These are phyloP conservation scores for Tapera naevia DNA, from an alignment of 2,797 vertebrate species.

Conservation along the genomic window DNA sequence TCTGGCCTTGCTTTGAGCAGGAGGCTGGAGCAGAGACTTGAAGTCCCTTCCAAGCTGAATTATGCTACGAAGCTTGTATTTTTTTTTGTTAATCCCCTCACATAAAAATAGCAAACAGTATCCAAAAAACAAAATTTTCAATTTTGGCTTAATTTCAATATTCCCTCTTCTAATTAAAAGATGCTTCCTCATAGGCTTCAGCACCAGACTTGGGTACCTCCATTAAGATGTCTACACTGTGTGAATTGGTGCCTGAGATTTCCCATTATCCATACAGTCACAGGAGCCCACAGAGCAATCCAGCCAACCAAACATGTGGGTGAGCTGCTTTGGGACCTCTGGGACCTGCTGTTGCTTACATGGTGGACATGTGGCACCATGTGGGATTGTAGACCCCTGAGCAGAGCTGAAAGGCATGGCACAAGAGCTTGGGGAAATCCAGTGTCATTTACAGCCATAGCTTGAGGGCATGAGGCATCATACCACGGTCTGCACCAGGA, in stretches of 20 bases:
- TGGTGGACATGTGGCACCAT: background rate
- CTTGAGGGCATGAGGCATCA: background rate
- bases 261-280: rapidly evolving
- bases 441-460: background rate
- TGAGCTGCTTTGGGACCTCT: background rate
- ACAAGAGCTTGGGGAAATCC: background rate
- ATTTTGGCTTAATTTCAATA: background rate
- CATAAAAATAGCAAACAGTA: background rate
- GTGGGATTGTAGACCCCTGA: background rate
- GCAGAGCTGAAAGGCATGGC: background rate
- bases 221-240: background rate
- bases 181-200: background rate
- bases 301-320: rapidly evolving
- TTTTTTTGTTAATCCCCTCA: background rate
- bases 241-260: background rate
- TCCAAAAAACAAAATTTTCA: background rate
- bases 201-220: background rate
- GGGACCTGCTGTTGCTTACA: background rate
- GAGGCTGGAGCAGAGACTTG: background rate
- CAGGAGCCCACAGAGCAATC: background rate
- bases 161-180: background rate
- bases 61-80: background rate
- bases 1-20: background rate
- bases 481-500: background rate
- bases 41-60: background rate